Percentiles rank a stretch among this genome's conserved stretches.
These are phyloP conservation scores for Temnothorax rugatulus DNA, from an alignment of 2,888 invertebrate genomes.

Conservation along the genomic window DNA sequence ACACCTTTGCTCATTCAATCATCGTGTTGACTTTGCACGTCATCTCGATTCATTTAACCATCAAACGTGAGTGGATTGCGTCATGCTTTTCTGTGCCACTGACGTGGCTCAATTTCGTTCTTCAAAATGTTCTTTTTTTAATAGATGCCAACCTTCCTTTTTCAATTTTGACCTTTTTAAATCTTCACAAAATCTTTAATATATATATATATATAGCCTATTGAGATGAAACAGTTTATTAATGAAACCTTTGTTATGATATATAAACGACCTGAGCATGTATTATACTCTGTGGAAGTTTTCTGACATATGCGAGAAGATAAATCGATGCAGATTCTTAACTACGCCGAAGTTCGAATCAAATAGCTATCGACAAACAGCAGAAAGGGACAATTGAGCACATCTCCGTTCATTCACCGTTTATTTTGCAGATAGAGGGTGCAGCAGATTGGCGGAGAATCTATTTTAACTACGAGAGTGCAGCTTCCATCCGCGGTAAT, in stretches of 20 bases:
- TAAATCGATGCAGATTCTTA: background rate
- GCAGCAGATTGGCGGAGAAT: slow-evolving; percentile 11
- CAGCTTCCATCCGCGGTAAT: slow-evolving; percentile 21
- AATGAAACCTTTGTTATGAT: background rate
- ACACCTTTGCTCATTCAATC: background rate
- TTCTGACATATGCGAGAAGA: background rate
- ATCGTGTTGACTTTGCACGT: background rate
- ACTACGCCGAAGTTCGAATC: background rate
- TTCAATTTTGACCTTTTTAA: background rate
- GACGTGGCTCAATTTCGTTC: background rate
- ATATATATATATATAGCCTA: too few relatives aligned
- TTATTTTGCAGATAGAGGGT: slow-evolving; percentile 17
- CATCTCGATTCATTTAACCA: background rate
- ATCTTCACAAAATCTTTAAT: background rate
- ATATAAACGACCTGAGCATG: too few relatives aligned
- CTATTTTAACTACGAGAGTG: background rate
- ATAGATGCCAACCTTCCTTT: background rate
- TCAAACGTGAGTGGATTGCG: slow-evolving; percentile 3
- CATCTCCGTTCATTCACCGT: slow-evolving; percentile 5
- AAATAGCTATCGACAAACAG: slow-evolving; percentile 1
- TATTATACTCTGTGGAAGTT: background rate
- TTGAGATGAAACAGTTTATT: too few relatives aligned
- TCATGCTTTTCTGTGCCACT: background rate
- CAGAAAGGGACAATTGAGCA: slow-evolving; percentile 6
- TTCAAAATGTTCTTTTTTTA: background rate